Base-by-base conservation (phyloP, 2,888 invertebrate species). In the Ophion ventricosus region DNA sequence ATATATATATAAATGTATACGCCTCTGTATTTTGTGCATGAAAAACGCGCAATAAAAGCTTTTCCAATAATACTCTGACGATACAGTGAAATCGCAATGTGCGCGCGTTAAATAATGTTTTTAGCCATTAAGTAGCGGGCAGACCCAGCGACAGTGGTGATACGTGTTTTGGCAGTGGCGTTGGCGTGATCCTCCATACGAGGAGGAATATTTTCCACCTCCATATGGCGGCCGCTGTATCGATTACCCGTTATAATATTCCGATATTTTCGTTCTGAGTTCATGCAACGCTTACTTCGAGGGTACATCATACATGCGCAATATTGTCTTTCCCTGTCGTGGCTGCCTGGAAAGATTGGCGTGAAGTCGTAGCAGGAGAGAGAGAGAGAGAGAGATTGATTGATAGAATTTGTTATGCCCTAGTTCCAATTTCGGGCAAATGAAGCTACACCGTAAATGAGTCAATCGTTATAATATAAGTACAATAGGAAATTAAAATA, bases 21-120 rank as follows among this genome's bases (percentile, higher is more conserved):
- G 11, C 2, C 57, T n/a, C 61, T 26, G n/a, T 25, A 59, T 11
- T 25, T 5, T 20, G 66, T 40, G 17, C 49, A 49, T 26, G 7
- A 49, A 25, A 64, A 64, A 11, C 43, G 66, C 80, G 43, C 59
- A 35, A n/a, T 61, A 11, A 17, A 80, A 54, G 40, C 64, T 66
- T 54, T 70, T 76, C 49, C 49, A 17, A 79, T 66, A 75, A 75
- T 70, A 35, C 49, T 75, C 10, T 35, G 23, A 80, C 76, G 83
- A 80, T 66, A 66, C 29, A 76, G 79, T 10, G 59, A 40, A 72
- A 76, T 76, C 70, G 70, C 66, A 64, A 54, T 35, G 64, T 59
- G 17, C 35, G 40, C 69, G 17, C 70, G 70, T 79, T 79, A 77
- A 75, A 66, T 76, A 83, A 83, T 80, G 79, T 75, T 80, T 59